phyloP scores from a whole-genome alignment of 2,888 invertebrate genomes.

The Eupsilia transversa region DNA sequence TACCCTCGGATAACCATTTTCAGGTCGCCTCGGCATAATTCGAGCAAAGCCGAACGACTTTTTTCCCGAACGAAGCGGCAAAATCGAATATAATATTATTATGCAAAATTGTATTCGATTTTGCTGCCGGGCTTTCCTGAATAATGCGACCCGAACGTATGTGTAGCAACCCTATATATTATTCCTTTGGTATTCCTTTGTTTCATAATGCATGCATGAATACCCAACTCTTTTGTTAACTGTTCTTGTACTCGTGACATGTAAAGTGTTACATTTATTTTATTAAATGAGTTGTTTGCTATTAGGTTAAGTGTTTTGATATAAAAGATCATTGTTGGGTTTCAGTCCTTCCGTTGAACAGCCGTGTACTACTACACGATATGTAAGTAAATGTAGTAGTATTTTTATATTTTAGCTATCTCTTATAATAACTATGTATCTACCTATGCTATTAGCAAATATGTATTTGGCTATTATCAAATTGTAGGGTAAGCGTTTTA shows the following conservation, averaged over 20 bases:
- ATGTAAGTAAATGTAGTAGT: conserved; percentile 26
- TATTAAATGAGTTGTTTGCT: conserved; percentile 11
- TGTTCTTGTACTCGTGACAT: conserved; percentile 7
- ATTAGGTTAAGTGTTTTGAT: conserved; percentile 24
- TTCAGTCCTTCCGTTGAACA: conserved; percentile 13
- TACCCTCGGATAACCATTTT: neutral
- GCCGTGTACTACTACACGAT: conserved; percentile 2
- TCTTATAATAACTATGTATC: neutral
- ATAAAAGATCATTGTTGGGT: conserved; percentile 19
- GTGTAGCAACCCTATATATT: neutral
- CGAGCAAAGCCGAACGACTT: too few species aligned
- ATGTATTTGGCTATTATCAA: neutral
- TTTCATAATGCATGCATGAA: neutral
- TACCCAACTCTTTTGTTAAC: conserved; percentile 3
- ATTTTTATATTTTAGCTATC: neutral
- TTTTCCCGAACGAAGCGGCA: too few species aligned
- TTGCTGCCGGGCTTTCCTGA: neutral
- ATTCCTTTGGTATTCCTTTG: neutral
- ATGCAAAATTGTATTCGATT: too few species aligned
- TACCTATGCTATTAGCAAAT: neutral
- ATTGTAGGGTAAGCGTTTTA: neutral
- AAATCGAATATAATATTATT: too few species aligned
- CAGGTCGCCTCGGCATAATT: too few species aligned
- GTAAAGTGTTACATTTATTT: conserved; percentile 1
- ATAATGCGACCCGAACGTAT: neutral